phyloP scores from a whole-genome alignment of 30 jellyfish, hydroid and myxozoan genomes.

The Nemopilema nomurai region DNA sequence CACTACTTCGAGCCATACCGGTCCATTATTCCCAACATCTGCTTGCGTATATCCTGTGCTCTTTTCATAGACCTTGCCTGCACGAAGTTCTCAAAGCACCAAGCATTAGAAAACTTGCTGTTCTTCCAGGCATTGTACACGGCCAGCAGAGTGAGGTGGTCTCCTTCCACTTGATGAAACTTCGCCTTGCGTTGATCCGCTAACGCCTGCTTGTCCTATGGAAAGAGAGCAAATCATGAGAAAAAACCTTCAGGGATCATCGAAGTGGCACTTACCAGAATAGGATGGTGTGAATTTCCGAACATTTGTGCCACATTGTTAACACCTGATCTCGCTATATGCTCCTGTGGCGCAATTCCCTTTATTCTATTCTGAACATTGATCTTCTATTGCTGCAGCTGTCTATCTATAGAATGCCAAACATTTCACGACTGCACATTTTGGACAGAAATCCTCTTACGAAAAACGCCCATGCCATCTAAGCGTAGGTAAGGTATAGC shows the following conservation, averaged over 20 bases:
- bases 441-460: too few relatives aligned
- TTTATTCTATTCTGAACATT: too few relatives aligned
- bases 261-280: background rate
- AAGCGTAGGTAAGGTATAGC: too few relatives aligned
- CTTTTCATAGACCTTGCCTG: conserved; percentile 97
- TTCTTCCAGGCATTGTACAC: conserved; percentile 98
- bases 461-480: too few relatives aligned
- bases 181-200: conserved; percentile 98
- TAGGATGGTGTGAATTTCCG: too few relatives aligned
- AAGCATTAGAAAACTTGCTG: conserved; percentile 96
- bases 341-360: too few relatives aligned
- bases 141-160: conserved; percentile 92
- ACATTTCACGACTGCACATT: too few relatives aligned
- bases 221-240: conserved; percentile 10
- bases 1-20: too few relatives aligned
- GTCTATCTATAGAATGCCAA: too few relatives aligned
- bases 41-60: conserved; percentile 96
- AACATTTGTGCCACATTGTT: too few relatives aligned
- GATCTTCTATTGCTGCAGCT: too few relatives aligned
- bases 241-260: background rate
- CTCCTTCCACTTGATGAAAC: conserved; percentile 98
- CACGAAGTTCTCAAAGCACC: conserved; percentile 97
- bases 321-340: too few relatives aligned
- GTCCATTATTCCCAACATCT: conserved; percentile 97
- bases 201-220: conserved; percentile 93